Conservation (phyloP, 2,113 vertebrate genomes). For the Burhinus bistriatus region DNA sequence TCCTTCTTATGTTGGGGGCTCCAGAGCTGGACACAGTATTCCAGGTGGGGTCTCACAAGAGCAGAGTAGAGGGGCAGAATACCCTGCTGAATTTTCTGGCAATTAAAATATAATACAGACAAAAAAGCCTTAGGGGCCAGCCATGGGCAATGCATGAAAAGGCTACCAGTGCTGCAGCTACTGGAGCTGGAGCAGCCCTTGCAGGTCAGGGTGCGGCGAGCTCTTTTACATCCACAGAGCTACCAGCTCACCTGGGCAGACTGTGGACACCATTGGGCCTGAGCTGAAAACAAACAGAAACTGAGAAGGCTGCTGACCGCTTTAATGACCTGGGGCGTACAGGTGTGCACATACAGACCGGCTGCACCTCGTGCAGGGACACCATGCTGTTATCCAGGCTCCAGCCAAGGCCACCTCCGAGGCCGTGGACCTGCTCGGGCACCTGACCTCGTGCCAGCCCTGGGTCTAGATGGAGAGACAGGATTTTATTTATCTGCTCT, state of each 20-base stretch:
- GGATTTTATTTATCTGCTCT: background rate
- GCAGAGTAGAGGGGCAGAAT: no score
- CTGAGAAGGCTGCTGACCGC: background rate
- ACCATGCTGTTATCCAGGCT: fast-evolving
- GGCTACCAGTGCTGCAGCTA: background rate
- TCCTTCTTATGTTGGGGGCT: no score
- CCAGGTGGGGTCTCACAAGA: no score
- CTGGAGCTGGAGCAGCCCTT: background rate
- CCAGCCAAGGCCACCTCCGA: background rate
- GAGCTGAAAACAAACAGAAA: background rate
- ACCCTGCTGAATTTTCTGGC: background rate
- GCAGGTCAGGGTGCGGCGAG: fast-evolving
- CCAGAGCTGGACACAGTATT: no score
- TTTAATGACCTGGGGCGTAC: fast-evolving
- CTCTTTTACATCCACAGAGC: background rate
- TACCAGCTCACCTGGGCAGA: background rate
- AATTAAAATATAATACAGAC: background rate
- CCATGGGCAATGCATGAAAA: fast-evolving
- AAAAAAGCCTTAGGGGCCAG: background rate
- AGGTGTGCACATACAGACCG: fast-evolving
- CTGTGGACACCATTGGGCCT: fast-evolving
- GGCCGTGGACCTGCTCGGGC: no score
- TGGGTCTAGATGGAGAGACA: background rate
- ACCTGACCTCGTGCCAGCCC: fast-evolving
- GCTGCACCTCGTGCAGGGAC: fast-evolving